These are phyloP conservation scores for Aspidoscelis tigris DNA, from an alignment of 2,113 vertebrate species.

Conservation along the genomic window DNA sequence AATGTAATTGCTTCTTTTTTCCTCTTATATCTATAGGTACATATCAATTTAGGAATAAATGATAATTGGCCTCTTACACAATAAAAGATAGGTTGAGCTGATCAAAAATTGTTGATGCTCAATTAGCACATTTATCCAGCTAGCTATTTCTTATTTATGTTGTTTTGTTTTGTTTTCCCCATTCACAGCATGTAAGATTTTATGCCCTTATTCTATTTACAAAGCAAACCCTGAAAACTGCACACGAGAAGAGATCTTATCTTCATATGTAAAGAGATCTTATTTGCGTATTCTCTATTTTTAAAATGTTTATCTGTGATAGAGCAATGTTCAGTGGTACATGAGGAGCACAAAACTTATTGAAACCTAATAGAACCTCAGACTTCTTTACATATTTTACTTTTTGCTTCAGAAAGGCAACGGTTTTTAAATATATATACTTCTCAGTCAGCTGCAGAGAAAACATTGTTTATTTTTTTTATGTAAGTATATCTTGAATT, in stretches of 20 bases:
- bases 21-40: slow-evolving; percentile 38
- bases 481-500: neutral
- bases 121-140: slow-evolving; percentile 4
- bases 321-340: neutral
- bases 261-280: neutral
- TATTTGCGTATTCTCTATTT: neutral
- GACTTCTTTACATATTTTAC: neutral
- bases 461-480: neutral
- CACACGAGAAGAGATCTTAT: neutral
- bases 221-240: slow-evolving; percentile 10
- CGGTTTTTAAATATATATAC: neutral
- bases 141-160: neutral
- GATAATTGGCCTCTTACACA: slow-evolving; percentile 26
- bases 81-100: slow-evolving; percentile 17
- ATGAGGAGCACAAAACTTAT: neutral
- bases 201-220: neutral
- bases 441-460: neutral
- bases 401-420: neutral
- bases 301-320: neutral
- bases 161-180: neutral
- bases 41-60: slow-evolving; percentile 57
- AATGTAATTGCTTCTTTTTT: slow-evolving; percentile 57
- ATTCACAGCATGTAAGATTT: neutral
- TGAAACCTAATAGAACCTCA: neutral
- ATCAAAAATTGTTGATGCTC: slow-evolving; percentile 24